These are phyloP conservation scores for Balaeniceps rex DNA, from an alignment of 2,113 vertebrate genomes.

Conservation along the genomic window DNA sequence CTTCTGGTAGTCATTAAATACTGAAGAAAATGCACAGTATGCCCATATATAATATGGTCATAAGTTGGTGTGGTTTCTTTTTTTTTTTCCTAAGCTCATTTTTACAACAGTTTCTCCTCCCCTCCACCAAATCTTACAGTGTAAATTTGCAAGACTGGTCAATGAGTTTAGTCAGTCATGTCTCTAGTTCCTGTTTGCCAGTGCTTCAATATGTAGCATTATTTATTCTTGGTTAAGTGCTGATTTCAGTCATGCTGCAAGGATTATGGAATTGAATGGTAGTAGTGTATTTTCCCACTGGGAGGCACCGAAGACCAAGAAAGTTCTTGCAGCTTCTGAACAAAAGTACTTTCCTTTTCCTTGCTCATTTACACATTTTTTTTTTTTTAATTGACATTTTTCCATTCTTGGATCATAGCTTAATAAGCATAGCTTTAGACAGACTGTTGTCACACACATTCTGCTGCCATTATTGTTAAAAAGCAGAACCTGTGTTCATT, in stretches of 20 bases:
- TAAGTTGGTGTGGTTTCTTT: neutral
- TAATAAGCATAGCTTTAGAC: neutral
- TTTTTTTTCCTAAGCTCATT: neutral
- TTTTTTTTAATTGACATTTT: neutral
- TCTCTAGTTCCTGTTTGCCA: neutral
- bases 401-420: neutral
- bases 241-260: neutral
- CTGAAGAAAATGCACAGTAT: neutral
- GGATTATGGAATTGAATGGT: neutral
- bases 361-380: neutral
- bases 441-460: neutral
- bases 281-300: neutral
- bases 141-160: neutral
- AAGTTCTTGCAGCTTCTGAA: neutral
- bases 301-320: constrained; percentile 5
- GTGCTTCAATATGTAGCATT: neutral
- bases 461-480: neutral
- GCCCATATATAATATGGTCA: neutral
- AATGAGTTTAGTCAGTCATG: neutral
- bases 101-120: neutral
- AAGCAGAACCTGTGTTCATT: neutral
- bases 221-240: neutral
- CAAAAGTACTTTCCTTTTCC: neutral
- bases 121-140: neutral
- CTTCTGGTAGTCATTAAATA: neutral